Conservation (phyloP, 2,797 vertebrate genomes). For the Oryzias dopingdopingensis region DNA sequence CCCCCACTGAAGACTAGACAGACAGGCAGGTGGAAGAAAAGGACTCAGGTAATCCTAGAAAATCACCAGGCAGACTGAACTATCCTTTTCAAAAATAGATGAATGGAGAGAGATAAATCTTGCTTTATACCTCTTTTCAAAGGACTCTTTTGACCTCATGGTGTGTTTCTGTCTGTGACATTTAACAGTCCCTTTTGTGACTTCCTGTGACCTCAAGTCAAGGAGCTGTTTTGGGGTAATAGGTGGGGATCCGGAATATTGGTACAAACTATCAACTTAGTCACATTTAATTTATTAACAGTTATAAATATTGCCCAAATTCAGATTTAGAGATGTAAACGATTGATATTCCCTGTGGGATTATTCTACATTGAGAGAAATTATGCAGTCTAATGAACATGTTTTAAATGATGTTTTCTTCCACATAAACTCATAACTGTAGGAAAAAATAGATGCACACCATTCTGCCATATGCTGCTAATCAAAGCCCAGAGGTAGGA, state of each 20-base stretch:
- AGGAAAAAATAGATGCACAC: conserved; percentile 3
- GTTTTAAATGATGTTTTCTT: conserved; percentile 1
- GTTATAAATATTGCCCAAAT: too few relatives aligned
- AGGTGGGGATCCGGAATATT: too few relatives aligned
- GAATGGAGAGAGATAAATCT: not conserved
- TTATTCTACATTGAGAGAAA: too few relatives aligned
- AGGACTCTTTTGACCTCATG: not conserved
- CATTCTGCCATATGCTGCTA: conserved; percentile 3
- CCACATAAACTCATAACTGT: conserved; percentile 11
- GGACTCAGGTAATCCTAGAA: not conserved
- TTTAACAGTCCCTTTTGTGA: not conserved
- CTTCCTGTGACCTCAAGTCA: not conserved
- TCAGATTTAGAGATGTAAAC: too few relatives aligned
- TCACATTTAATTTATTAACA: too few relatives aligned
- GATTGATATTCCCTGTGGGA: too few relatives aligned
- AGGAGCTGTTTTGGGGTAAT: not conserved
- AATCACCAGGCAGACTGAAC: not conserved
- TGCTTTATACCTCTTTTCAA: not conserved
- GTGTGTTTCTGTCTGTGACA: conserved; percentile 1
- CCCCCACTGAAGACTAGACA: not conserved
- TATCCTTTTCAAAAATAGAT: not conserved
- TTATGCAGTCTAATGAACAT: not conserved
- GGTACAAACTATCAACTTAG: too few relatives aligned
- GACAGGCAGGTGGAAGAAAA: not conserved
- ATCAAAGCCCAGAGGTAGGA: conserved; percentile 5